These are phyloP conservation scores for Rhagologus leucostigma DNA, from an alignment of 2,113 vertebrate species.

Conservation along the genomic window DNA sequence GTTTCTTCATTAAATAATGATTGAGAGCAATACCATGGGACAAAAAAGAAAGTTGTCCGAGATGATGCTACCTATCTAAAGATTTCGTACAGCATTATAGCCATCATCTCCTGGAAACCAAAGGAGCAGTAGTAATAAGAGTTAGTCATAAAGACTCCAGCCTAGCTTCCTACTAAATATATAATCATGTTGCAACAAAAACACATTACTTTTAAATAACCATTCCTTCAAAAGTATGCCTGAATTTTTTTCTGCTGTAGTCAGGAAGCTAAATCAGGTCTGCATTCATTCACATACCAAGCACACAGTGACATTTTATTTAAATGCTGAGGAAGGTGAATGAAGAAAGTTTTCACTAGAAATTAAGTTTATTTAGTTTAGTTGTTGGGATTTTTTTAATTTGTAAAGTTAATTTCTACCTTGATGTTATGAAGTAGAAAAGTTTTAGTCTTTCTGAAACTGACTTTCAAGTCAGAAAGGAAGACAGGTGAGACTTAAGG, in stretches of 20 bases:
- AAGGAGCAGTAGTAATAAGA: neutral
- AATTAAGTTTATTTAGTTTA: neutral
- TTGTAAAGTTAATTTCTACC: neutral
- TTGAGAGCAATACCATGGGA: neutral
- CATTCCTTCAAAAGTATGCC: slow-evolving; percentile 1
- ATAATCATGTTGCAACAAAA: slow-evolving; percentile 35
- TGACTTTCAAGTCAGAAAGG: neutral
- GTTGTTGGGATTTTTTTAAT: neutral
- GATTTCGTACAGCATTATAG: neutral
- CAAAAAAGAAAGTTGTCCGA: neutral
- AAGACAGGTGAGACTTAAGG: neutral
- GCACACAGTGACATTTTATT: neutral
- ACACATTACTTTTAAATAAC: slow-evolving; percentile 38
- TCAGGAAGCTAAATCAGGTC: neutral
- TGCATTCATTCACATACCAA: neutral
- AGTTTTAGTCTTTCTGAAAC: neutral
- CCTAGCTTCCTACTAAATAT: slow-evolving; percentile 41
- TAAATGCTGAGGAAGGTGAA: neutral
- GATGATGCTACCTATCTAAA: neutral
- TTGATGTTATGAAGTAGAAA: neutral
- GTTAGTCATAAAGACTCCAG: slow-evolving; percentile 35
- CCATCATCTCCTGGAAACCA: slow-evolving; percentile 28
- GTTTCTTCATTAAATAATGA: neutral
- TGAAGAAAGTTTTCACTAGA: neutral
- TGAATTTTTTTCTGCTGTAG: neutral